These are phyloP conservation scores for Ophioninae sp. DNA, from an alignment of 2,888 invertebrate genomes.

Conservation along the genomic window DNA sequence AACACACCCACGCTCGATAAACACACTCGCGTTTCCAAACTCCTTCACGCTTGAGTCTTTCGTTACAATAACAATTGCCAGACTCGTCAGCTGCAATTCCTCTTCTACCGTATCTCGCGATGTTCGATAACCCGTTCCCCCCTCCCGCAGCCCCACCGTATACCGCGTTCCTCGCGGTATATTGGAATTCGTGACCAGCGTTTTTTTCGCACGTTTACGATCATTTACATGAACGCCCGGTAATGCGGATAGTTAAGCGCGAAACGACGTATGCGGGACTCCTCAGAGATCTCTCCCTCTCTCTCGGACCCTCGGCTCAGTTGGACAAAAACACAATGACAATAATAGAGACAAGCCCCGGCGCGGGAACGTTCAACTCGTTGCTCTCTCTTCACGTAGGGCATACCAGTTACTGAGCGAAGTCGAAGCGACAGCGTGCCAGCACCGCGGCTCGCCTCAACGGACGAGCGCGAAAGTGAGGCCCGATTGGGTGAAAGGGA, in stretches of 20 bases:
- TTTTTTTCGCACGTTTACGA: slow-evolving; percentile 14
- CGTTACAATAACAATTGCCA: background rate
- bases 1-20: slow-evolving; percentile 18
- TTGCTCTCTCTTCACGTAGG: slow-evolving; percentile 62
- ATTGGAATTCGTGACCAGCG: background rate
- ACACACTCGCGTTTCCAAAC: slow-evolving; percentile 15
- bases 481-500: slow-evolving; percentile 81
- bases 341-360: slow-evolving; percentile 58
- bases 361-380: slow-evolving; percentile 60
- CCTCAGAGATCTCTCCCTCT: background rate
- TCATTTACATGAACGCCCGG: background rate
- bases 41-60: background rate
- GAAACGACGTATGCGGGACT: background rate
- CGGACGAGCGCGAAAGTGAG: slow-evolving; percentile 80
- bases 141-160: background rate
- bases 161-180: slow-evolving; percentile 3
- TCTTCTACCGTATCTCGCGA: background rate
- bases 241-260: background rate
- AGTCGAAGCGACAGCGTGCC: slow-evolving; percentile 65
- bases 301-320: slow-evolving; percentile 30
- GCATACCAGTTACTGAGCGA: slow-evolving; percentile 66
- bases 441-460: slow-evolving; percentile 71
- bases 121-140: slow-evolving; percentile 7
- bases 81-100: background rate
- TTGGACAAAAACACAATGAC: slow-evolving; percentile 54